phyloP scores from a whole-genome alignment of 2,113 vertebrate genomes.

The Boulengeromyrus knoepffleri region DNA sequence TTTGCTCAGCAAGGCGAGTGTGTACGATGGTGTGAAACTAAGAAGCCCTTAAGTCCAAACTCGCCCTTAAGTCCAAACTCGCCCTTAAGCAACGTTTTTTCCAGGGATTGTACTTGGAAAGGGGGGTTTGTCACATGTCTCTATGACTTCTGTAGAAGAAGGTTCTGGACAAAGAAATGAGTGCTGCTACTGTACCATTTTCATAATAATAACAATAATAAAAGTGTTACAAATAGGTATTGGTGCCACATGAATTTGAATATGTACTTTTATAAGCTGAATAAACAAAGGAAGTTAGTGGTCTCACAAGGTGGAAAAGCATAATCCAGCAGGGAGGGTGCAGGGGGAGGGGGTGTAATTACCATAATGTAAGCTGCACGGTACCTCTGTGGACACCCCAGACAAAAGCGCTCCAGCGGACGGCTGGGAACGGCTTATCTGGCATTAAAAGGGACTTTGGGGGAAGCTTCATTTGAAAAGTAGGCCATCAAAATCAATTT shows the following conservation, averaged over 20 bases:
- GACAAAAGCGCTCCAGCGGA: background rate
- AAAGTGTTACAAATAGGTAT: background rate
- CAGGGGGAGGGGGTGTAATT: background rate
- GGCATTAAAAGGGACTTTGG: conserved; percentile 14
- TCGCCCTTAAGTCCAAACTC: background rate
- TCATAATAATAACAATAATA: background rate
- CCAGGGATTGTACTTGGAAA: background rate
- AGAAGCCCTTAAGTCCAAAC: background rate
- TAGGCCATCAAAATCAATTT: conserved; percentile 8
- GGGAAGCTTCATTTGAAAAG: background rate
- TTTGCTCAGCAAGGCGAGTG: background rate
- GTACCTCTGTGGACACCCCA: background rate
- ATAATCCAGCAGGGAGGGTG: background rate
- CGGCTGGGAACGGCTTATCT: conserved; percentile 14
- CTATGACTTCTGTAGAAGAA: background rate
- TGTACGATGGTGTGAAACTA: background rate
- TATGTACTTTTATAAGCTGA: background rate
- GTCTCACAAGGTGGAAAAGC: background rate
- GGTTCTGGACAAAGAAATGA: background rate
- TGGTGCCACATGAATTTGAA: background rate
- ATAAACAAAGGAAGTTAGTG: background rate
- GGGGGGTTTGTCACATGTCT: background rate
- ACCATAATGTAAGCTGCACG: background rate
- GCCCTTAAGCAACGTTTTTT: background rate
- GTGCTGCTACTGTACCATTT: background rate